These are phyloP conservation scores for Xyliphius kryptos DNA, from an alignment of 2,113 vertebrate genomes.

Conservation along the genomic window DNA sequence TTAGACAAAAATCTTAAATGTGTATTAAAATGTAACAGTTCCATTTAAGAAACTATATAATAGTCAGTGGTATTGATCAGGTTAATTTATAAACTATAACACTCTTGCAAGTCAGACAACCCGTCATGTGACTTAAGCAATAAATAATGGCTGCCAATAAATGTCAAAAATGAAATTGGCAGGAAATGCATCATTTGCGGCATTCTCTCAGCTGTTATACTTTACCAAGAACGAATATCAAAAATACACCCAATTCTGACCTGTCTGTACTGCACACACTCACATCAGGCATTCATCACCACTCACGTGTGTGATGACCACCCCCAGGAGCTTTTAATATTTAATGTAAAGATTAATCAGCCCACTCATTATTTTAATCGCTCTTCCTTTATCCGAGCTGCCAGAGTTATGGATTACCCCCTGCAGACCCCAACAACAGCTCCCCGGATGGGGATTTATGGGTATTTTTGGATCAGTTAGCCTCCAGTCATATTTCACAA, in stretches of 20 bases:
- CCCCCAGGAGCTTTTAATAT: constrained; percentile 47
- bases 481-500: constrained; percentile 50
- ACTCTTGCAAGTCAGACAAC: too few species aligned
- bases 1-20: too few species aligned
- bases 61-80: too few species aligned
- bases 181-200: too few species aligned
- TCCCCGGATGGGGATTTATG: constrained; percentile 48
- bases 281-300: constrained; percentile 40
- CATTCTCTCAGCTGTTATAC: too few species aligned
- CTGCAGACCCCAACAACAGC: constrained; percentile 41
- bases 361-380: constrained; percentile 55
- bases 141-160: too few species aligned
- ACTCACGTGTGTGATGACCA: constrained; percentile 43
- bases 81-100: too few species aligned
- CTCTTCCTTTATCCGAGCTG: constrained; percentile 46
- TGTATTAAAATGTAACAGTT: too few species aligned
- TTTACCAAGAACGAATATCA: too few species aligned
- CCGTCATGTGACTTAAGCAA: too few species aligned
- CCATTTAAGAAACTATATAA: too few species aligned
- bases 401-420: constrained; percentile 49
- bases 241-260: constrained; percentile 13
- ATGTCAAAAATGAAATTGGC: too few species aligned
- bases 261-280: constrained; percentile 14
- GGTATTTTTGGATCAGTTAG: constrained; percentile 50
- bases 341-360: constrained; percentile 55